Conservation (phyloP, 2,888 invertebrate genomes). For the Heliconius ethilla region DNA sequence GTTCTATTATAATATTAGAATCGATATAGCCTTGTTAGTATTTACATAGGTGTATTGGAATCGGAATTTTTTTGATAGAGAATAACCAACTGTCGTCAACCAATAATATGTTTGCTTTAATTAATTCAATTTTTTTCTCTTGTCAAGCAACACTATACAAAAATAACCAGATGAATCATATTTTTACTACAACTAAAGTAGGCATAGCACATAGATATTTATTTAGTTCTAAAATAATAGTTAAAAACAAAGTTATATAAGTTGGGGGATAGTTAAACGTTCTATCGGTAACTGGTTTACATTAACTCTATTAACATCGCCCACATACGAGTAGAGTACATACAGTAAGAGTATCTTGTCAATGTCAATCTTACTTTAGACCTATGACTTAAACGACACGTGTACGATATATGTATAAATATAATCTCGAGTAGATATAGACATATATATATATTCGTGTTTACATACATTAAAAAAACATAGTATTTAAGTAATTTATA, state of each 20-base stretch:
- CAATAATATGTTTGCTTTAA: background rate
- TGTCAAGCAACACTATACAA: too few species aligned
- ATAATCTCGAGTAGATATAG: background rate
- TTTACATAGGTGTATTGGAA: background rate
- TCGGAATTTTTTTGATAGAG: background rate
- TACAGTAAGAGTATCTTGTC: conserved; percentile 5
- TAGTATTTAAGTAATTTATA: background rate
- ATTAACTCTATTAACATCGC: conserved; percentile 33
- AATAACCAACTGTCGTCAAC: background rate
- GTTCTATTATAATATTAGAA: background rate
- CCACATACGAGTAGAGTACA: background rate
- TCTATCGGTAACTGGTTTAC: conserved; percentile 30
- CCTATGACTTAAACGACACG: conserved; percentile 18
- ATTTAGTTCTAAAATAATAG: conserved; percentile 7
- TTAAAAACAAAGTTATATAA: conserved; percentile 8
- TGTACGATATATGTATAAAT: conserved; percentile 8
- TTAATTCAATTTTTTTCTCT: background rate
- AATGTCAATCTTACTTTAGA: conserved; percentile 20
- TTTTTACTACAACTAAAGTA: too few species aligned
- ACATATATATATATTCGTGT: too few species aligned
- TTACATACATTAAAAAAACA: too few species aligned
- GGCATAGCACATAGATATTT: too few species aligned
- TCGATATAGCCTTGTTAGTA: background rate
- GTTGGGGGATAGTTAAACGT: conserved; percentile 1
- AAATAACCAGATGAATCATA: background rate